phyloP scores from a whole-genome alignment of 2,113 vertebrate species.

The Perca flavescens region DNA sequence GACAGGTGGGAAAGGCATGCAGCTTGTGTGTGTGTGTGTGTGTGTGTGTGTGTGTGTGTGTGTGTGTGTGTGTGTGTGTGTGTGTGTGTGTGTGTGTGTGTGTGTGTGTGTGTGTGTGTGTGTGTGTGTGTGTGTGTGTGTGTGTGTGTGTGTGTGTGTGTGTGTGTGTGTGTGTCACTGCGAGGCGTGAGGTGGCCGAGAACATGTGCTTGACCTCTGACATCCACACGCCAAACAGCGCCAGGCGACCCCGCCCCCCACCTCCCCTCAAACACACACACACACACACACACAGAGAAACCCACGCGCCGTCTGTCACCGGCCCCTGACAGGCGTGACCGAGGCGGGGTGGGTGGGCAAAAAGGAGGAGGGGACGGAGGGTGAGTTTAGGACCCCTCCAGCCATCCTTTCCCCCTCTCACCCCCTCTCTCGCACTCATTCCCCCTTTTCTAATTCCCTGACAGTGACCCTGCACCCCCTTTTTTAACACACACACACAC shows the following conservation, averaged over 20 bases:
- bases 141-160: slow-evolving; percentile 40
- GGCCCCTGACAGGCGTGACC: slow-evolving; percentile 79
- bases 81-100: slow-evolving; percentile 31
- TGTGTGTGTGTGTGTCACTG: slow-evolving; percentile 34
- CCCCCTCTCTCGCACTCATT: slow-evolving; percentile 10
- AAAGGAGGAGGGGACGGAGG: slow-evolving; percentile 10
- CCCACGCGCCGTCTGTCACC: slow-evolving; percentile 81
- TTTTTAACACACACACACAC: slow-evolving; percentile 16
- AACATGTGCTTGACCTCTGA: slow-evolving; percentile 81
- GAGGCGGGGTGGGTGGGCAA: slow-evolving; percentile 71
- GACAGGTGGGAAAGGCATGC: slow-evolving; percentile 66
- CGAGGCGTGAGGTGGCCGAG: slow-evolving; percentile 52
- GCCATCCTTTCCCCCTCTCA: slow-evolving; percentile 47
- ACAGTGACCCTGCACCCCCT: slow-evolving; percentile 61
- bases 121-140: slow-evolving; percentile 43
- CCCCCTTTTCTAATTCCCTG: slow-evolving; percentile 73
- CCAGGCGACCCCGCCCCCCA: background rate
- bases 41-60: slow-evolving; percentile 42
- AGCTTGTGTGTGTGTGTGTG: slow-evolving; percentile 40
- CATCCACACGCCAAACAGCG: slow-evolving; percentile 78
- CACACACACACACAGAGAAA: slow-evolving; percentile 47
- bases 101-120: slow-evolving; percentile 34
- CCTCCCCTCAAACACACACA: background rate
- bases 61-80: slow-evolving; percentile 35
- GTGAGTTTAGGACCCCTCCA: slow-evolving; percentile 70